Evolutionary conservation across 2,113 vertebrate genomes (phyloP), one percentile per base, ranked within the genome.

Genomic region (Cariama cristata): DNA sequence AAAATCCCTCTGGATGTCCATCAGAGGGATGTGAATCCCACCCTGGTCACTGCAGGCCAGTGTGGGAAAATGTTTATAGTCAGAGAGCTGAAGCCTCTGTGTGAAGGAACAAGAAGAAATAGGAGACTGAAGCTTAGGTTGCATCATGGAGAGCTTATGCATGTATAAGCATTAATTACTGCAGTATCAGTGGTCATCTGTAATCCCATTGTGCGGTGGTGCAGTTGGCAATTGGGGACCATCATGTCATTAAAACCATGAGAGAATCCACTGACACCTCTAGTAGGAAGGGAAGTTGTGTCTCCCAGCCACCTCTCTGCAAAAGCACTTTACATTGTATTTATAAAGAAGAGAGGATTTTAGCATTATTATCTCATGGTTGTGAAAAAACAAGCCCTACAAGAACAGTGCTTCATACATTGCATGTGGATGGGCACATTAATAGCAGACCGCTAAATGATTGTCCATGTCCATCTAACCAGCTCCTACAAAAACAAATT

Each of bases 151-250:
- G 33, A 52, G 22, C 62, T 88, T 66, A 8, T 73, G 22, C 40
- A 59, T 74, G 59, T 73, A 79, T n/a, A 79, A 94, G 59, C 80
- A 79, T 77, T 96, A 74, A 89, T 88, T 91, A 93, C 42, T 79
- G 40, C 33, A 66, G 4, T 53, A 10, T 22, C 76, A 49, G 75
- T 75, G 64, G 42, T 96, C 79, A 77, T 76, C 75, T 80, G 35
- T 49, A 90, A 75, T 74, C 32, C 35, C n/a, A 38, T 4, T 27
- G 4, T n/a, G 26, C n/a, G 33, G 26, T 38, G 33, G 33, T 55
- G 13, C 62, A 55, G 11, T 7, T 75, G 23, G 16, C 35, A 50
- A 6, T 0, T 53, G 30, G 44, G 35, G 53, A 72, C 47, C 32
- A 12, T 10, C 2, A 0, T 50, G 11, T 38, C 27, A 10, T 49